Evolutionary conservation across 2,888 invertebrate genomes (phyloP).

Genomic region (Diaprepes abbreviatus): DNA sequence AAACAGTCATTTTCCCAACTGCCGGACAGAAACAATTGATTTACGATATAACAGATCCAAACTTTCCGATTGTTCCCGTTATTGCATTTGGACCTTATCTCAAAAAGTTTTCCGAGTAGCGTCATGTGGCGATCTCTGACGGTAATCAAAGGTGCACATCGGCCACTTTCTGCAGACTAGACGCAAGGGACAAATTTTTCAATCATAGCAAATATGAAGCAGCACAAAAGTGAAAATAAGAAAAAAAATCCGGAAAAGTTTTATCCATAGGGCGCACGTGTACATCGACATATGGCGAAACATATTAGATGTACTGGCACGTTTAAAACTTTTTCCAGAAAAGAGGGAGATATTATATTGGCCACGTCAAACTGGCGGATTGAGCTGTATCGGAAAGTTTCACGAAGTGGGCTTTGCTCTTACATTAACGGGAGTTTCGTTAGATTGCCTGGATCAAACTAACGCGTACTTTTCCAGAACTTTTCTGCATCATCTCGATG

Average conservation of each 20-base stretch:
- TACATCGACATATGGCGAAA: constrained; percentile 57
- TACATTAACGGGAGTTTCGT: constrained; percentile 61
- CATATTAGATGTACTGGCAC: constrained; percentile 63
- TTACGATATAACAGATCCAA: constrained; percentile 25
- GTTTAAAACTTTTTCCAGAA: constrained; percentile 61
- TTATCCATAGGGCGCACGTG: constrained; percentile 33
- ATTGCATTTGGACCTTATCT: constrained; percentile 38
- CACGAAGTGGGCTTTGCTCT: constrained; percentile 53
- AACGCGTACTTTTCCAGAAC: constrained; percentile 57
- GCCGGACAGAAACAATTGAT: constrained; percentile 25
- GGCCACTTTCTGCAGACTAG: constrained; percentile 20
- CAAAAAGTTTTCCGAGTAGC: constrained; percentile 24
- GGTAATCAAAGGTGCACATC: constrained; percentile 35
- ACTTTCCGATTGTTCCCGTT: constrained; percentile 38
- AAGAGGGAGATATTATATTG: constrained; percentile 59
- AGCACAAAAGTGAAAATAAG: constrained; percentile 35
- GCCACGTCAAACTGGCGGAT: constrained; percentile 57
- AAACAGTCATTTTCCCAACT: not conserved
- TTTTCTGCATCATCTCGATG: constrained; percentile 55
- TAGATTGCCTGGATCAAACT: constrained; percentile 60
- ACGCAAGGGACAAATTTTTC: constrained; percentile 45
- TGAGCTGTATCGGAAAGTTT: constrained; percentile 56
- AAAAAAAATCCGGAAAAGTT: constrained; percentile 39
- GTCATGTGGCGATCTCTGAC: constrained; percentile 29
- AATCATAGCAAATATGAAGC: constrained; percentile 45